Conservation (phyloP, 2,797 vertebrate species). For the Pangasius krempfi region DNA sequence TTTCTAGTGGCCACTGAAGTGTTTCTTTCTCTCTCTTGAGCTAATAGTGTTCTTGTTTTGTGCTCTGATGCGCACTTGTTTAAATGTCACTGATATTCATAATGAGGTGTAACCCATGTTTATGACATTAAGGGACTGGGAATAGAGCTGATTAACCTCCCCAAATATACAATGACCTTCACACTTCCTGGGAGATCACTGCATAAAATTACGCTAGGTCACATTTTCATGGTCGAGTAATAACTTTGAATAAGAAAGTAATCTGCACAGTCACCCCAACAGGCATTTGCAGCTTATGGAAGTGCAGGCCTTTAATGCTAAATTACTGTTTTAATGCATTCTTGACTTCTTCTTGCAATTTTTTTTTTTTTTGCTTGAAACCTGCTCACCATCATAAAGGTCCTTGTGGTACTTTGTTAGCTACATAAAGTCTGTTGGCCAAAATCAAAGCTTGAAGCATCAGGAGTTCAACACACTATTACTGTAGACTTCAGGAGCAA, state of each 20-base stretch:
- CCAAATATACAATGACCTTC: slow-evolving; percentile 44
- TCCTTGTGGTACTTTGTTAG: background rate
- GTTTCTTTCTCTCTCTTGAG: slow-evolving; percentile 10
- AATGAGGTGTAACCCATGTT: slow-evolving; percentile 43
- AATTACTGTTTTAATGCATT: background rate
- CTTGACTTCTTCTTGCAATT: background rate
- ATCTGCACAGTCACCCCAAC: background rate
- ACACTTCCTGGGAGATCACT: slow-evolving; percentile 9
- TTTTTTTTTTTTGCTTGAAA: background rate
- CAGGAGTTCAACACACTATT: background rate
- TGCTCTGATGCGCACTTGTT: slow-evolving; percentile 14
- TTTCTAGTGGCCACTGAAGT: slow-evolving; percentile 19
- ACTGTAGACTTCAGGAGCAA: background rate
- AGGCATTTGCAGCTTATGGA: background rate
- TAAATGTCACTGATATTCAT: slow-evolving; percentile 53
- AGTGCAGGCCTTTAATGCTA: background rate
- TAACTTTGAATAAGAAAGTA: background rate
- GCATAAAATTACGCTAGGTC: background rate
- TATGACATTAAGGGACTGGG: slow-evolving; percentile 35
- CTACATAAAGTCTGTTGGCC: background rate
- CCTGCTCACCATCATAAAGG: background rate
- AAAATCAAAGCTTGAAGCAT: background rate
- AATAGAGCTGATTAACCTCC: slow-evolving; percentile 34
- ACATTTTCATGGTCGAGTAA: background rate
- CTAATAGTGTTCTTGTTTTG: slow-evolving; percentile 19